Evolutionary conservation across 2,113 vertebrate genomes (phyloP).

Genomic region (Rhegmatorhina hoffmannsi): DNA sequence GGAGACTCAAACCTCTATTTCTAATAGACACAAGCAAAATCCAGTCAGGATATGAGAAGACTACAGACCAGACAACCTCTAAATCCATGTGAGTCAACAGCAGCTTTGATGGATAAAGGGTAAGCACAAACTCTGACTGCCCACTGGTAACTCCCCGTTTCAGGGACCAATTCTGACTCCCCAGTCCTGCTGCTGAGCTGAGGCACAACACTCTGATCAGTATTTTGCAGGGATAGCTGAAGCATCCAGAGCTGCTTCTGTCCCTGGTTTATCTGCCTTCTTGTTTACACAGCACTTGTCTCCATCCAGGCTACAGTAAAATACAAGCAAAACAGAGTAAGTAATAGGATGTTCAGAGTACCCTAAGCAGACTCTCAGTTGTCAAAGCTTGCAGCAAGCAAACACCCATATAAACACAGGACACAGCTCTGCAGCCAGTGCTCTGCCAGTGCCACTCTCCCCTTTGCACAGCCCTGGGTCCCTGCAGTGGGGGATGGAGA

Average conservation of each 20-base stretch:
- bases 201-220: neutral
- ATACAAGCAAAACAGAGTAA: neutral
- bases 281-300: neutral
- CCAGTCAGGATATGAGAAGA: neutral
- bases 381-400: neutral
- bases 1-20: neutral
- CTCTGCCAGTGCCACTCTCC: neutral
- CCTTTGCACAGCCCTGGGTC: neutral
- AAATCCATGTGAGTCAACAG: neutral
- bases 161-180: neutral
- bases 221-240: neutral
- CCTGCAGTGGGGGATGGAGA: neutral
- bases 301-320: neutral
- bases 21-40: neutral
- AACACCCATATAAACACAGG: rapidly evolving
- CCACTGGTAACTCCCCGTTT: neutral
- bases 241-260: neutral
- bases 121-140: neutral
- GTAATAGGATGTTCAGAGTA: neutral
- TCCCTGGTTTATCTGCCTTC: neutral
- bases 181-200: neutral
- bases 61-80: neutral
- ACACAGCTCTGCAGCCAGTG: neutral
- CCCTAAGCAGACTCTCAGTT: neutral
- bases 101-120: neutral